These are phyloP conservation scores for Pontoporia blainvillei DNA, from an alignment of 2,113 vertebrate genomes.

Conservation along the genomic window DNA sequence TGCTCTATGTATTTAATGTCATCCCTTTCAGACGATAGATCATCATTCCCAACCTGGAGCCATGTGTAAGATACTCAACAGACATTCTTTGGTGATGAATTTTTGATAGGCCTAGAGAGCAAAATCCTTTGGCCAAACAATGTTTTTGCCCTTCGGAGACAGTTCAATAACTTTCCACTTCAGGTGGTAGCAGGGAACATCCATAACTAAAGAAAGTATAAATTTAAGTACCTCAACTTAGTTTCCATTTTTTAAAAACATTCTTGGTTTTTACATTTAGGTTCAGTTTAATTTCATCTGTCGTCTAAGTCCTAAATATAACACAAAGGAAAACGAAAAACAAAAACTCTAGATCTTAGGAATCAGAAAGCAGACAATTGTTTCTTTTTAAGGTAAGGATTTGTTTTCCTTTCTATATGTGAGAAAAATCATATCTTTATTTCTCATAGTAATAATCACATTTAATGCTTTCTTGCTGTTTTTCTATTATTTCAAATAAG, in stretches of 20 bases:
- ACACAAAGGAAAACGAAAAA: background rate
- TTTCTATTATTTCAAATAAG: conserved; percentile 47
- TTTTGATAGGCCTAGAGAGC: background rate
- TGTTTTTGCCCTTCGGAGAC: background rate
- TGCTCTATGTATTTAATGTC: background rate
- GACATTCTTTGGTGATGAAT: background rate
- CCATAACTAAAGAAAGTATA: background rate
- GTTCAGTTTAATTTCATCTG: conserved; percentile 23
- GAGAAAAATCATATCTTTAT: conserved; percentile 22
- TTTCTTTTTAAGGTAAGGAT: background rate
- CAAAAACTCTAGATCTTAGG: background rate
- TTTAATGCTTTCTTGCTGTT: conserved; percentile 32
- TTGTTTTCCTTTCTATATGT: conserved; percentile 3
- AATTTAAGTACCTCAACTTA: background rate
- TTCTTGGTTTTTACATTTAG: conserved; percentile 15
- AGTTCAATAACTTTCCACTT: background rate
- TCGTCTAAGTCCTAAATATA: background rate
- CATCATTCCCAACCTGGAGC: background rate
- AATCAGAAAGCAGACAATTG: background rate
- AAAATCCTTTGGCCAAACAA: conserved; percentile 7
- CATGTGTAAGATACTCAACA: background rate
- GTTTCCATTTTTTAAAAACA: conserved; percentile 18
- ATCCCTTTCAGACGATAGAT: background rate
- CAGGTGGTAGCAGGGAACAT: background rate
- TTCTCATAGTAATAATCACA: conserved; percentile 44